These are phyloP conservation scores for Xenus cinereus DNA, from an alignment of 2,113 vertebrate species.

Conservation along the genomic window DNA sequence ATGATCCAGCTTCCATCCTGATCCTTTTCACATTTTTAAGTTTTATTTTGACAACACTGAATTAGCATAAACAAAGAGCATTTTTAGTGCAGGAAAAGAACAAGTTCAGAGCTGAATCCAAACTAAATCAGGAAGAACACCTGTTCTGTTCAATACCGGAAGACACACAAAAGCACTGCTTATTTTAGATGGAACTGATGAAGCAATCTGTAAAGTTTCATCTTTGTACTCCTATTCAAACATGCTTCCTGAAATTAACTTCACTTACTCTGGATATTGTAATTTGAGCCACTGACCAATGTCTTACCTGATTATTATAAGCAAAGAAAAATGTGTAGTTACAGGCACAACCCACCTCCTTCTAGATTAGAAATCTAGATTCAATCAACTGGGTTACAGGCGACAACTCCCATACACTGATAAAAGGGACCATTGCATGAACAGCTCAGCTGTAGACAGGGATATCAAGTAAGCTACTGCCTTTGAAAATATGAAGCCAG, in stretches of 20 bases:
- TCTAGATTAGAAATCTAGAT: not conserved
- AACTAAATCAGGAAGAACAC: not conserved
- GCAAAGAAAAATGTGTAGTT: not conserved
- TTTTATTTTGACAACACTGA: not conserved
- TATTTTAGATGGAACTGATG: not conserved
- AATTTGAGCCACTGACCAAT: not conserved
- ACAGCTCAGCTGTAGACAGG: not conserved
- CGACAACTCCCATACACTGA: not conserved
- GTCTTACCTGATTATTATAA: not conserved
- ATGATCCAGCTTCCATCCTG: not conserved
- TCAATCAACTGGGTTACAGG: not conserved
- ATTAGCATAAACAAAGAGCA: not conserved
- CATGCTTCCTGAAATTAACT: not conserved
- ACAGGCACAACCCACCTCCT: not conserved
- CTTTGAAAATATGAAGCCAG: not conserved
- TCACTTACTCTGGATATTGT: not conserved
- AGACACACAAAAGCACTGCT: not conserved
- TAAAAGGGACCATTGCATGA: rapidly evolving
- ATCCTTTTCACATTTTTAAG: not conserved
- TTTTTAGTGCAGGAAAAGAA: not conserved
- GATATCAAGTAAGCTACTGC: not conserved
- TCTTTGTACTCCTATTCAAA: not conserved
- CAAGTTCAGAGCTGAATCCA: not conserved
- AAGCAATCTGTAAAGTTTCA: not conserved
- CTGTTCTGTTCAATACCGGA: not conserved